phyloP scores from a whole-genome alignment of 2,797 vertebrate species.

The Siniperca scherzeri region DNA sequence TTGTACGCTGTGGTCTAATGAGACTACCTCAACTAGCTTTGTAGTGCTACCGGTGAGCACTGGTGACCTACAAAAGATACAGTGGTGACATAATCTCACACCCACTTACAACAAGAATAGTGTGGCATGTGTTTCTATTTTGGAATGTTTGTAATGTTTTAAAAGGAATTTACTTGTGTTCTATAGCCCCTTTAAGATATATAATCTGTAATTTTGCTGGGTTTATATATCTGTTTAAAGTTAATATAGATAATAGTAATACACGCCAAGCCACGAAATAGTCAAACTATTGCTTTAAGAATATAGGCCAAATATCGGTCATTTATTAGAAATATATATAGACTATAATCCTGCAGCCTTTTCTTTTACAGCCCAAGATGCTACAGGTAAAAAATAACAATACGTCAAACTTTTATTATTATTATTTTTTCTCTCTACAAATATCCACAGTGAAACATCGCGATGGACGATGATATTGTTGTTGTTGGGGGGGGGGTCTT shows the following conservation, averaged over 20 bases:
- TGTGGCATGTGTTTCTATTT: background rate
- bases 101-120: background rate
- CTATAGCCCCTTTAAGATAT: background rate
- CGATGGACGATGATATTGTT: no score
- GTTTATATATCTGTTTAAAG: background rate
- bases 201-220: no score
- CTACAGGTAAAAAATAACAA: background rate
- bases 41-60: slow-evolving; percentile 31
- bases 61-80: slow-evolving; percentile 28
- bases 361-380: background rate
- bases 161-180: slow-evolving; percentile 6
- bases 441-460: no score
- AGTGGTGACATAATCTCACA: slow-evolving; percentile 39
- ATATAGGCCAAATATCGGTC: background rate
- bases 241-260: no score
- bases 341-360: background rate
- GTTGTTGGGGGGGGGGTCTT: no score
- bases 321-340: background rate
- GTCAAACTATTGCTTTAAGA: background rate
- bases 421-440: no score
- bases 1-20: slow-evolving; percentile 54
- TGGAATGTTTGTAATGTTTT: background rate
- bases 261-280: background rate
- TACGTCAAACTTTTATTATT: background rate
- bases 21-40: slow-evolving; percentile 54